Evolutionary conservation across 2,888 invertebrate species (phyloP), one percentile per base, ranked within the genome.

Genomic region (Caenorhabditis panamensis): DNA sequence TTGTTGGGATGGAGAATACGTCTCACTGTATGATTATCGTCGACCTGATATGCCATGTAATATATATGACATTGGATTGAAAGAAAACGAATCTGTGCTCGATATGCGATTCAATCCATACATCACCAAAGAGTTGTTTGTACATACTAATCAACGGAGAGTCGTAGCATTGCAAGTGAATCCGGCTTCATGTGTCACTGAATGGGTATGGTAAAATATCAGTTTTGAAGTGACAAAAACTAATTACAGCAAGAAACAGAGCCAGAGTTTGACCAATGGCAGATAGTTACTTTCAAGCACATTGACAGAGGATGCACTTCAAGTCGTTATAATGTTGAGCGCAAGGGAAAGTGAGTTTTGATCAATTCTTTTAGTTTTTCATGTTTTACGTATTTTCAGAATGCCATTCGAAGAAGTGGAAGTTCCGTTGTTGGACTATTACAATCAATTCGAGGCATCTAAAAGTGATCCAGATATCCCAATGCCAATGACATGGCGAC

Each of bases 101-200:
- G 73, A 79, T 36, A 71, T 80, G 69, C 63, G 61, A 36, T 80
- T 66, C 59, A 80, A 75, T 56, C 63, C 69, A 1, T 80, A 80
- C 47, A 58, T 80, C 4, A 53, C 66, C 2, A 69, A 75, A 20
- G 64, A 80, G 41, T 36, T 80, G 44, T 73, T 75, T 31, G 28
- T 80, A 22, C 80, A 80, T 28, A 80, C 80, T 11, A 71, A 16
- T n/a, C 37, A 49, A 2, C 36, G 53, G 24, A 56, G 67, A 9
- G 73, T 75, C 0, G 24, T 44, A 8, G 68, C 69, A 16, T 13
- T 59, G 26, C 41, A 79, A 36, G 28, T 68, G 5, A 63, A 79
- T 51, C 63, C 73, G 20, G 53, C 41, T 4, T 2, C 18, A 3
- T 47, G 47, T 47, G 4, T 47, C 3, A 47, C 54, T 2, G 16